These are phyloP conservation scores for Aphaenogaster rudis DNA, from an alignment of 1,140 invertebrate genomes.

Conservation along the genomic window DNA sequence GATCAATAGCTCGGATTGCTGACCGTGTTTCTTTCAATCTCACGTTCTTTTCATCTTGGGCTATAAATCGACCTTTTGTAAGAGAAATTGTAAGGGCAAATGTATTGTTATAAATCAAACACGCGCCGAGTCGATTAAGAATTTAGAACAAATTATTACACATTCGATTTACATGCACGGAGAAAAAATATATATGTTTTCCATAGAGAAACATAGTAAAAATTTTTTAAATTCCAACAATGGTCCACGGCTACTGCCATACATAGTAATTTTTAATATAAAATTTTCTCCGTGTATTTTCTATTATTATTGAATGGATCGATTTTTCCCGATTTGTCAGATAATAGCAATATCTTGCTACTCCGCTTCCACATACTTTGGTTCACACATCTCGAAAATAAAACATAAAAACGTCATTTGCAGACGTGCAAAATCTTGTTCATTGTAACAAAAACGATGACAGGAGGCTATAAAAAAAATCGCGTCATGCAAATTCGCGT, in stretches of 20 bases:
- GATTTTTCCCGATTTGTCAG: neutral
- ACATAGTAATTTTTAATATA: no score
- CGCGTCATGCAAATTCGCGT: slow-evolving; percentile 67
- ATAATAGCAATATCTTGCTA: neutral
- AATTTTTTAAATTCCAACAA: no score
- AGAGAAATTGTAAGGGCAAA: neutral
- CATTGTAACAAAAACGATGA: neutral
- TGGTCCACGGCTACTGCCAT: no score
- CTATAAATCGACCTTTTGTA: neutral
- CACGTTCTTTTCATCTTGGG: neutral
- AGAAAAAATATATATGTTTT: no score
- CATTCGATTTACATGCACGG: neutral
- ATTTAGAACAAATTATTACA: neutral
- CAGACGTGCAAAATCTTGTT: slow-evolving; percentile 43
- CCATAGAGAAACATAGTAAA: no score
- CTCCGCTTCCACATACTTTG: neutral
- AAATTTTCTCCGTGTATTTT: neutral
- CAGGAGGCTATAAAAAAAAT: slow-evolving; percentile 44
- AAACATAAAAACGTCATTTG: neutral
- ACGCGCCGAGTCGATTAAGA: neutral
- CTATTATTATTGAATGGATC: neutral
- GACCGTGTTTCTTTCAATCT: neutral
- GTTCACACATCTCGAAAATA: neutral
- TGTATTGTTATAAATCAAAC: neutral
- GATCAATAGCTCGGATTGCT: slow-evolving; percentile 36